Evolutionary conservation across 1,140 invertebrate genomes (phyloP).

Genomic region (Caenorhabditis inopinata): DNA sequence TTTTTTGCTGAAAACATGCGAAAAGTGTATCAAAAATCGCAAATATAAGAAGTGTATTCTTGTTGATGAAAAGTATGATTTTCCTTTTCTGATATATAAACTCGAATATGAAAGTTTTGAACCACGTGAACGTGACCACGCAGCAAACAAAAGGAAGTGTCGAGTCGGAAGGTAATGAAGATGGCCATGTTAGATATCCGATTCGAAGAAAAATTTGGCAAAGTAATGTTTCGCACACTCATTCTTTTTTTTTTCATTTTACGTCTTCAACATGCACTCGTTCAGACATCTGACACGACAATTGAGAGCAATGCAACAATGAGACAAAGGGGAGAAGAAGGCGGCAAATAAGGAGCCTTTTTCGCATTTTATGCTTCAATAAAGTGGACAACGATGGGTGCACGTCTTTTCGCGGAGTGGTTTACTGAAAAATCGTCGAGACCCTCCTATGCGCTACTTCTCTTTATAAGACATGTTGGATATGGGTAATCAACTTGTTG

Average conservation of each 20-base stretch:
- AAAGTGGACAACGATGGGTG: constrained; percentile 30
- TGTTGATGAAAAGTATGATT: too few relatives aligned
- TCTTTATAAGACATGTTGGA: not conserved
- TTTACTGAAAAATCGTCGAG: not conserved
- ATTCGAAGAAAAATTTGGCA: not conserved
- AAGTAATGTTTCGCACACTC: constrained; percentile 22
- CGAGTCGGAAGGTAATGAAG: constrained; percentile 18
- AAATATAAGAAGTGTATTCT: too few relatives aligned
- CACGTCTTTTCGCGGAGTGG: not conserved
- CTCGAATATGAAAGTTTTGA: constrained; percentile 13
- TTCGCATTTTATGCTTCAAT: constrained; percentile 31
- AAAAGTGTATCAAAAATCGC: too few relatives aligned
- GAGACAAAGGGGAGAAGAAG: constrained; percentile 28
- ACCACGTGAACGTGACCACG: constrained; percentile 3
- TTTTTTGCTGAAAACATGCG: too few relatives aligned
- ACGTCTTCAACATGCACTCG: constrained; percentile 15
- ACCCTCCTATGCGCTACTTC: not conserved
- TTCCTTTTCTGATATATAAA: too few relatives aligned
- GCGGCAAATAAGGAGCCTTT: constrained; percentile 28
- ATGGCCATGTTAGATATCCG: constrained; percentile 24
- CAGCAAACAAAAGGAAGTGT: not conserved
- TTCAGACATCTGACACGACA: constrained; percentile 30
- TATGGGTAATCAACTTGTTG: constrained; percentile 21
- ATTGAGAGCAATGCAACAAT: constrained; percentile 28
- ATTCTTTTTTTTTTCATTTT: not conserved